Percentiles rank a stretch among this genome's conserved stretches.
Evolutionary conservation across 2,888 invertebrate genomes (phyloP).

Genomic region (Tetragonisca angustula): DNA sequence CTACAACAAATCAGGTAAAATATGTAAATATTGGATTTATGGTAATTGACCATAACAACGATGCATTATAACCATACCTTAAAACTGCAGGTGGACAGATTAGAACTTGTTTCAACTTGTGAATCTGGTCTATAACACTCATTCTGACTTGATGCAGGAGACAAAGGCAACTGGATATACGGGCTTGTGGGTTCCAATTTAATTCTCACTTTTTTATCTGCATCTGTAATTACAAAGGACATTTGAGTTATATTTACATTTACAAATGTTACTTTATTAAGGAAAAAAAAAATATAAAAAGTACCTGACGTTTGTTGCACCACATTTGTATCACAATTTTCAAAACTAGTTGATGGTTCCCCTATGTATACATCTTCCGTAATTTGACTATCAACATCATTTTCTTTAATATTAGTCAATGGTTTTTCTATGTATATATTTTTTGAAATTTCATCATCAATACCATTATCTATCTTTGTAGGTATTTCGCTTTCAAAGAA

Average conservation of each 20-base stretch:
- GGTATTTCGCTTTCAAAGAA: constrained; percentile 73
- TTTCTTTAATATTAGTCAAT: constrained; percentile 21
- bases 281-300: not conserved
- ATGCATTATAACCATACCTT: constrained; percentile 60
- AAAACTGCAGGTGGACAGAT: constrained; percentile 45
- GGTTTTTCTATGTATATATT: constrained; percentile 67
- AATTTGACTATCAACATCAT: constrained; percentile 20
- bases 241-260: constrained; percentile 15
- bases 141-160: constrained; percentile 76
- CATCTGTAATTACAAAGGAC: constrained; percentile 27
- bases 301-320: constrained; percentile 50
- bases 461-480: constrained; percentile 43
- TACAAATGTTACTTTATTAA: not conserved
- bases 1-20: constrained; percentile 57
- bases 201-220: constrained; percentile 62
- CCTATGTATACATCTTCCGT: constrained; percentile 64
- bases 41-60: not conserved
- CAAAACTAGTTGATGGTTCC: constrained; percentile 38
- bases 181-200: constrained; percentile 76
- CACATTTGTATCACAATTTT: constrained; percentile 14
- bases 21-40: not conserved
- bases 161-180: constrained; percentile 70
- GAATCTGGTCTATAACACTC: constrained; percentile 76
- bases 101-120: constrained; percentile 63
- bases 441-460: constrained; percentile 26